Evolutionary conservation across 2,113 vertebrate genomes (phyloP).

Genomic region (Xyliphius kryptos): DNA sequence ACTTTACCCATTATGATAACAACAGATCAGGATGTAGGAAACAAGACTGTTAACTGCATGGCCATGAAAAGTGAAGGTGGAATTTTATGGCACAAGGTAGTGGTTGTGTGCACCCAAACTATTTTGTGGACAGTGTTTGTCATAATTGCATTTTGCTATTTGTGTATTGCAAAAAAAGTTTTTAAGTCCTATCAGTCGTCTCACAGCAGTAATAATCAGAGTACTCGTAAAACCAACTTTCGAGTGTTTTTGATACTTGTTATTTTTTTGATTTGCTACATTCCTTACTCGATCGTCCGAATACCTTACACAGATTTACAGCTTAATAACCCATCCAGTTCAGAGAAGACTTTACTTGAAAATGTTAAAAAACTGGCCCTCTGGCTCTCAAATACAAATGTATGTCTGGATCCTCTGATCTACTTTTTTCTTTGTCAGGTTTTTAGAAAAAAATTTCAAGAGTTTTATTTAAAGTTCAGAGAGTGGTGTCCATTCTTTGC

Average conservation of each 20-base stretch:
- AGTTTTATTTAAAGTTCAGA: not conserved
- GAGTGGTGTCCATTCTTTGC: not conserved
- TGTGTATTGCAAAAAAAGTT: conserved; percentile 49
- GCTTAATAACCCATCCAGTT: conserved; percentile 45
- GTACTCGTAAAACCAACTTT: conserved; percentile 58
- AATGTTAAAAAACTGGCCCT: conserved; percentile 61
- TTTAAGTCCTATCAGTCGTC: conserved; percentile 42
- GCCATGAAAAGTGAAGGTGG: conserved; percentile 61
- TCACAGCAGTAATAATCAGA: conserved; percentile 13
- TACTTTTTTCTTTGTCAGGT: conserved; percentile 62
- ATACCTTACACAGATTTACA: conserved; percentile 60
- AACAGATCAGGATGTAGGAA: conserved; percentile 50
- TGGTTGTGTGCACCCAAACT: conserved; percentile 51
- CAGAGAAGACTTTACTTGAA: conserved; percentile 44
- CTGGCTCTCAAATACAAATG: conserved; percentile 65
- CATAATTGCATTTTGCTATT: conserved; percentile 64
- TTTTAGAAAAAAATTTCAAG: conserved; percentile 12
- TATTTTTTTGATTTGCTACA: conserved; percentile 67
- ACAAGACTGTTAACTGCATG: conserved; percentile 47
- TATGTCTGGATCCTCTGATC: conserved; percentile 68
- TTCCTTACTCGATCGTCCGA: conserved; percentile 57
- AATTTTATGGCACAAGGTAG: conserved; percentile 53
- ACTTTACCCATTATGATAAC: conserved; percentile 71
- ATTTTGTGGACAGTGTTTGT: conserved; percentile 70
- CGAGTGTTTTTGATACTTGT: conserved; percentile 68